Evolutionary conservation across 2,888 invertebrate genomes (phyloP).

Genomic region (Pterobdella sp.): DNA sequence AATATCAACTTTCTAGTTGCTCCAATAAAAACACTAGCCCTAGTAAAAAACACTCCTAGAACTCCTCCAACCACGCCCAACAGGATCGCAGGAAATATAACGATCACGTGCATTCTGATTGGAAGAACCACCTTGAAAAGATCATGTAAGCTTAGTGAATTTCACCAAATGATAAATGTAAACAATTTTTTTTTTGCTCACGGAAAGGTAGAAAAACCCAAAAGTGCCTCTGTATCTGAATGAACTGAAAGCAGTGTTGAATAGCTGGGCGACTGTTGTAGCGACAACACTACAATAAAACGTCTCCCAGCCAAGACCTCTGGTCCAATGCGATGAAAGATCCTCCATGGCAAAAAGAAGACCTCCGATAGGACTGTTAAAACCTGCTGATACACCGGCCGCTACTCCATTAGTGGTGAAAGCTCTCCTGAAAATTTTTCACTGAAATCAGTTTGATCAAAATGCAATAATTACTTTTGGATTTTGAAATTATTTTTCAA

Average conservation of each 20-base stretch:
- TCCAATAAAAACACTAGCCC: constrained; percentile 30
- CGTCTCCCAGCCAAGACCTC: constrained; percentile 45
- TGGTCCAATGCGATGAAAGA: constrained; percentile 47
- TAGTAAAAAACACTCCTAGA: constrained; percentile 41
- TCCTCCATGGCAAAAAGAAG: constrained; percentile 49
- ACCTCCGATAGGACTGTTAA: constrained; percentile 47
- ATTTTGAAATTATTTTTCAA: neutral
- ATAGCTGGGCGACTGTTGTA: constrained; percentile 37
- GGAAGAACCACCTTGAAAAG: constrained; percentile 34
- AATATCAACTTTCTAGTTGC: constrained; percentile 25
- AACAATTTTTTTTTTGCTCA: constrained; percentile 23
- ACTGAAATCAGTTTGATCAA: neutral
- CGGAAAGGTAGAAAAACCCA: constrained; percentile 37
- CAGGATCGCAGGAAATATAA: constrained; percentile 42
- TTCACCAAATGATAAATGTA: neutral
- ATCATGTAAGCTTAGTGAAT: neutral
- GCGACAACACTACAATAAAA: constrained; percentile 47
- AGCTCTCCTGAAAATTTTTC: constrained; percentile 34
- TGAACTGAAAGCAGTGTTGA: constrained; percentile 39
- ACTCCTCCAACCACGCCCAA: constrained; percentile 44
- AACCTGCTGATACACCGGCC: constrained; percentile 47
- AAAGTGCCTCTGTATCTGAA: constrained; percentile 38
- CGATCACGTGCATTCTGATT: constrained; percentile 41
- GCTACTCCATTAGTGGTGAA: constrained; percentile 44
- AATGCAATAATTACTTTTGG: neutral